Base-by-base conservation (phyloP, 2,888 invertebrate genomes). In the Folsomia manolachei region DNA sequence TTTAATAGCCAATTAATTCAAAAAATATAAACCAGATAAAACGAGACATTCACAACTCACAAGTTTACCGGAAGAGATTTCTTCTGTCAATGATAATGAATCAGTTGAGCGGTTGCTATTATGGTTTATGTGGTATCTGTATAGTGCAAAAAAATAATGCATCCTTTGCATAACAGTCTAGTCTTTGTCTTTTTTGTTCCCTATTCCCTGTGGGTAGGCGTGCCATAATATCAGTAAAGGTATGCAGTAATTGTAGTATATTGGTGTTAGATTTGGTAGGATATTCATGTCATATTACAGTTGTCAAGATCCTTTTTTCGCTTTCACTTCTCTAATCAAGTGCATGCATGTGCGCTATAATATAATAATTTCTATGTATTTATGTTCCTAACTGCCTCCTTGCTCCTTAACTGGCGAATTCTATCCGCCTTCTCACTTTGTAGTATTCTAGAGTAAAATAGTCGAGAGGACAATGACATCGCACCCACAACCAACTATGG, bases 281-380 rank as follows among this genome's bases (percentile, higher is more conserved):
- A n/a, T n/a, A n/a, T n/a, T n/a, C n/a, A n/a, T n/a, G n/a, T n/a
- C n/a, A n/a, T n/a, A n/a, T 14, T 39, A 14, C 39, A 39, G 39
- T 11, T 62, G 21, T 62, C 63, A 26, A 56, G 19, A 56, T 56
- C 56, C 56, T 21, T 51, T n/a, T 51, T 11, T 26, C 63, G 63
- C 63, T 63, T 63, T 63, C 63, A 27, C 63, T 63, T 63, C 63
- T 63, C 63, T 63, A 63, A 63, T 63, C 63, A 63, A 63, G 63
- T 63, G 63, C 63, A 62, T 19, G 18, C 51, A 56, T 56, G 7
- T 56, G 56, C 56, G 18, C 56, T 21, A 56, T 56, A 39, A 39
- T 39, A 39, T 39, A n/a, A n/a, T n/a, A n/a, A n/a, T n/a, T n/a
- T n/a, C n/a, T n/a, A n/a, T n/a, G n/a, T n/a, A n/a, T n/a, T n/a